Evolutionary conservation across 2,888 invertebrate species (phyloP), one percentile per base, ranked within the genome.

Genomic region (Criorhina ranunculi): DNA sequence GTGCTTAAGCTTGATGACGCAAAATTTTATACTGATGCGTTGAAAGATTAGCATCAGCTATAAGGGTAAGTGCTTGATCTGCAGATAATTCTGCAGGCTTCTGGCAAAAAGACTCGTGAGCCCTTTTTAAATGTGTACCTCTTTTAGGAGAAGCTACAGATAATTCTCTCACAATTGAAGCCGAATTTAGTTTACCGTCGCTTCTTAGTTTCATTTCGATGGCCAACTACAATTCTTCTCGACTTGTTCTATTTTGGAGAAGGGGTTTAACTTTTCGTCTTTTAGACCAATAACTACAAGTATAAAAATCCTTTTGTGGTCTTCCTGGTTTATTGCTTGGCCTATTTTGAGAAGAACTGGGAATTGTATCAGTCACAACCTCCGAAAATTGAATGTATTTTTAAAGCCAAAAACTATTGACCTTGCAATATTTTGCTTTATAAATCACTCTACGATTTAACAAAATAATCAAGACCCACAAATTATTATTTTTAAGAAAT

Each of bases 261-360:
- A 62, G 46, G 29, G 44, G 44, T 46, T 62, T 15, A n/a, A n/a
- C n/a, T n/a, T n/a, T 42, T 62, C 44, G 33, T 2, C 12, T 62
- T 31, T 31, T 62, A 55, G 60, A 29, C 44, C 12, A 5, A n/a
- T 62, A 62, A 44, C n/a, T n/a, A n/a, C 60, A 42, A n/a, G 42
- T 29, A 60, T n/a, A 29, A 42, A 60, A 42, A 24, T 60, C 29
- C 11, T 24, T 42, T 42, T 60, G 24, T 24, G 24, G 60, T 42
- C 60, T 60, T 42, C 42, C 42, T 29, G 42, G 35, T 4, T 33
- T 37, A 55, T 55, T 55, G 29, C 55, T 9, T 37, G 17, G 12
- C 17, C 15, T 37, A 37, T 35, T 42, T 42, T 40, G n/a, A n/a
- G n/a, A n/a, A n/a, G n/a, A n/a, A n/a, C n/a, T n/a, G n/a, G n/a